Base-by-base conservation (phyloP, 2,113 vertebrate genomes). In the Pycnonotus jocosus region DNA sequence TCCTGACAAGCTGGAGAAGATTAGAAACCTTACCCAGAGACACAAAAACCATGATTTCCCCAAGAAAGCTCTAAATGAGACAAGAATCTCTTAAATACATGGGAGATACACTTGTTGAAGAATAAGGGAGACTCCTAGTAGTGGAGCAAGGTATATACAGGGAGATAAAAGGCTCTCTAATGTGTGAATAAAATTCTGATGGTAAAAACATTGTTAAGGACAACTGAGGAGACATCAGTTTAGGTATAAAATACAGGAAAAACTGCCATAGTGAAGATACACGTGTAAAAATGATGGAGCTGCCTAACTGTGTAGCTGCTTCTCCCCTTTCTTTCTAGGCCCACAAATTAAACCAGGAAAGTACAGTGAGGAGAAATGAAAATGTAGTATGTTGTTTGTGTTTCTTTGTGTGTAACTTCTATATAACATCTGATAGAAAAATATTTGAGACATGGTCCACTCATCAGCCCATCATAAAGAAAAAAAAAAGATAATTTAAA, bases 141-240 rank as follows among this genome's bases (percentile, higher is more conserved):
- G 28, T 57, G 42, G 37, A 65, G 25, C 0, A 0, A 61, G 15
- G 30, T n/a, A 12, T 68, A 18, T 51, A 30, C 33, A 9, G 30
- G 33, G 38, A 80, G 31, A n/a, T 69, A 47, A 79, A 89, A 73
- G 57, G 8, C 7, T 88, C 45, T 88, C 58, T 69, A 47, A 42
- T 23, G 4, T 70, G n/a, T 72, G 38, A 86, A 45, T 73, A 64
- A 61, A 61, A 20, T 81, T 89, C n/a, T 2, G 1, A 24, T 54
- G 14, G 24, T 64, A 76, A 77, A 81, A 92, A 57, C 31, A 19
- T 53, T 45, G 31, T 53, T 69, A 50, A 80, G 30, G 50, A 90
- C 64, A 38, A 51, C 42, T 54, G 45, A 69, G 37, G 45, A 56
- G 62, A 33, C 61, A 71, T 61, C 1, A 0, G 51, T 81, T 61